These are phyloP conservation scores for Protaetia brevitarsis DNA, from an alignment of 1,140 invertebrate genomes.

Conservation along the genomic window DNA sequence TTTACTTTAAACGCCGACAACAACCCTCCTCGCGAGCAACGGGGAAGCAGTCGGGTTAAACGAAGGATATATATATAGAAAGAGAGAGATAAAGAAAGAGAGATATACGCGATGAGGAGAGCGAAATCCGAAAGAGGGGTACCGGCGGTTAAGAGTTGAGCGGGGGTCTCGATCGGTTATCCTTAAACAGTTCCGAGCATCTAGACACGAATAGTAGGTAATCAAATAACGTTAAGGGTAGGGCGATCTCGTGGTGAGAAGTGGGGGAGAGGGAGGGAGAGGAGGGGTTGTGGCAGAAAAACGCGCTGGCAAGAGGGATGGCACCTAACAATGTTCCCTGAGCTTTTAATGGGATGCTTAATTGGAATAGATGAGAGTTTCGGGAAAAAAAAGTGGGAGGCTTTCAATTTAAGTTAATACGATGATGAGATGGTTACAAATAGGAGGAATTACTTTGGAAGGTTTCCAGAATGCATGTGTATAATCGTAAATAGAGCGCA, in stretches of 20 bases:
- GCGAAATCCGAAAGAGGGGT: neutral
- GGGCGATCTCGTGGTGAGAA: neutral
- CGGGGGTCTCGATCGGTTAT: conserved; percentile 6
- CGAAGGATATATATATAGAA: too few relatives aligned
- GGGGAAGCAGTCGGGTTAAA: too few relatives aligned
- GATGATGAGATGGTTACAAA: neutral
- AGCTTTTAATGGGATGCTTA: conserved; percentile 14
- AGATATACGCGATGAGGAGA: neutral
- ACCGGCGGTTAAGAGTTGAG: neutral
- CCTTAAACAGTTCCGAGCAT: conserved; percentile 17
- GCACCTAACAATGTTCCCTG: conserved; percentile 9
- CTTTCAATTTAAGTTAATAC: neutral
- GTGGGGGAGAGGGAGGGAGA: neutral
- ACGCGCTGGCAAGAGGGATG: conserved; percentile 1
- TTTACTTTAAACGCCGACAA: conserved; percentile 6
- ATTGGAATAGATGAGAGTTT: conserved; percentile 11
- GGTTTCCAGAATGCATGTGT: too few relatives aligned
- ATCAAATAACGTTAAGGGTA: conserved; percentile 15
- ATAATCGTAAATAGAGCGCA: too few relatives aligned
- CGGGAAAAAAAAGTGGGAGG: neutral
- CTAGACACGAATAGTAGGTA: conserved; percentile 17
- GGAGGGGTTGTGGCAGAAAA: conserved; percentile 5
- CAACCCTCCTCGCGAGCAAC: neutral
- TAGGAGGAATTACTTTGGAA: too few relatives aligned
- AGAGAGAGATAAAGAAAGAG: too few relatives aligned